Evolutionary conservation across 2,888 invertebrate species (phyloP), one percentile per base, ranked within the genome.

Genomic region (Drosophila ezoana): DNA sequence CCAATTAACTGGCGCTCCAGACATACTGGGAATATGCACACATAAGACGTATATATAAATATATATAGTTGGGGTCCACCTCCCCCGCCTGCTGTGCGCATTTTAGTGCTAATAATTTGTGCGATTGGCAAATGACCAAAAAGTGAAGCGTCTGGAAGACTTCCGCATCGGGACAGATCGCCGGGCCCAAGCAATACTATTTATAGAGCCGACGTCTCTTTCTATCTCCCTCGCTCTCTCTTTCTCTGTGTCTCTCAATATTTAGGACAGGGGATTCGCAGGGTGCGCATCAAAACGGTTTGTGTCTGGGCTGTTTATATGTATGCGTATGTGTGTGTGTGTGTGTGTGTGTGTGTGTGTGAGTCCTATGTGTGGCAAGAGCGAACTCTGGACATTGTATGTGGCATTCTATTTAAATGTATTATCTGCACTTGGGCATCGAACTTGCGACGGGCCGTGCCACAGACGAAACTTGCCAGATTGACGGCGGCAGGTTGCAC

Each of bases 401-500:
- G 63, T 37, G 63, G 48, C 44, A 51, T 67, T 81, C 81, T 81
- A 81, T 86, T 81, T 81, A 82, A 82, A 81, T 86, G 83, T 73
- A 77, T 69, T 83, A 74, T 86, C 81, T 81, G 87, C 81, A 86
- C 87, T 86, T 86, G 84, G 87, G 87, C 84, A 86, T 83, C 78
- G 84, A 77, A 81, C 81, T 81, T 73, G 76, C 68, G 61, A 79
- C 84, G 66, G 35, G 35, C 70, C 70, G 63, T 73, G 69, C 75
- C 63, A 54, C 68, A 47, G 71, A 71, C 76, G 52, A 60, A 35
- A 61, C 49, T 47, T 57, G 53, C 64, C 57, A 59, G 79, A 60
- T 71, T 71, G 72, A 72, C 58, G 58, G 67, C 64, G 67, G 61
- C 63, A 64, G 61, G 72, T 74, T 74, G 73, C 60, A 54, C 38